Evolutionary conservation across 2,888 invertebrate genomes (phyloP).

Genomic region (Eupeodes latifasciatus): DNA sequence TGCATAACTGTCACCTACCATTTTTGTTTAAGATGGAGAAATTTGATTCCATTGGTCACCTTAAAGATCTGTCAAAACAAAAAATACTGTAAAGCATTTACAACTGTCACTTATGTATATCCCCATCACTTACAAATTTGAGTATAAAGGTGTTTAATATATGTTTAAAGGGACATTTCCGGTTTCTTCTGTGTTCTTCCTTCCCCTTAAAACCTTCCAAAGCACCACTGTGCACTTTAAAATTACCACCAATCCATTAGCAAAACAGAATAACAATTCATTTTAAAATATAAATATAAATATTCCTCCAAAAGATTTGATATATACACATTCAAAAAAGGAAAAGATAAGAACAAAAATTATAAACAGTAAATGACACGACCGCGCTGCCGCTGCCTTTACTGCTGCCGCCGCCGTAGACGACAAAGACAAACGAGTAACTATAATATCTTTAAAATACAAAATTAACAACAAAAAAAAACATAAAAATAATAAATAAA

Average conservation of each 20-base stretch:
- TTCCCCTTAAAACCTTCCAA: neutral
- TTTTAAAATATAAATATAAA: constrained; percentile 64
- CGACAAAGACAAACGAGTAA: constrained; percentile 29
- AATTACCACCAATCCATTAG: constrained; percentile 70
- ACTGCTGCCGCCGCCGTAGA: constrained; percentile 27
- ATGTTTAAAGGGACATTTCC: too few species aligned
- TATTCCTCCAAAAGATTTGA: constrained; percentile 62
- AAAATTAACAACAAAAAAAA: neutral
- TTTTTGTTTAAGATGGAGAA: too few species aligned
- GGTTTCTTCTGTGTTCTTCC: too few species aligned
- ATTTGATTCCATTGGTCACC: too few species aligned
- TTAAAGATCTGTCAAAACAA: too few species aligned
- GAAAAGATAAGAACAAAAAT: neutral
- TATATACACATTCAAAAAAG: constrained; percentile 54
- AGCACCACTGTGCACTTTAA: constrained; percentile 25
- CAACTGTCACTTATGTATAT: too few species aligned
- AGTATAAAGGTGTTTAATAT: too few species aligned
- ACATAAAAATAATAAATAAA: neutral
- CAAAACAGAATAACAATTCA: constrained; percentile 56
- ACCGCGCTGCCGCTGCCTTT: neutral
- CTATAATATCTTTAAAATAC: constrained; percentile 10
- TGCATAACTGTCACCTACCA: too few species aligned
- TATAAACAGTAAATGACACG: constrained; percentile 41
- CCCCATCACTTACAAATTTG: too few species aligned
- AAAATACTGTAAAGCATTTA: too few species aligned